Base-by-base conservation (phyloP, 1,140 invertebrate species). In the Diorhabda elongata region DNA sequence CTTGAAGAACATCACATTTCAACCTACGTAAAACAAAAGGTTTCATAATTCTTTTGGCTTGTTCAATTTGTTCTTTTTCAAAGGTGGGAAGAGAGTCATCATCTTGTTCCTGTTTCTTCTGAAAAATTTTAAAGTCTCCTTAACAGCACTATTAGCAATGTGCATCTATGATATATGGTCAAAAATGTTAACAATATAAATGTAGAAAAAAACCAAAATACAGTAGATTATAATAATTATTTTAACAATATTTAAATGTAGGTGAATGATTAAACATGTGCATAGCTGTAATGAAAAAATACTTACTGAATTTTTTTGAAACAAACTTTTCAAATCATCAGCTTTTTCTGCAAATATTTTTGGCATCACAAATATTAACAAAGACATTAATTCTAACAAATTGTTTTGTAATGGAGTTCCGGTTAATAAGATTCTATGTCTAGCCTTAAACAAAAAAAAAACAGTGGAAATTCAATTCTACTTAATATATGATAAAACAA, bases 391-490 rank as follows among this genome's bases (percentile, higher is more conserved):
- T 83, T 98, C 96, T 45, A 98, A 79, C 61, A 99, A 84, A 84
- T 97, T 98, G 82, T 99, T 99, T 83, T 99, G 97, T 5, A 98
- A 80, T 0, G 96, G 96, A 1, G 95, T 98, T 5, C 96, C 96
- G 1, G 95, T 98, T 44, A 98, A 81, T 8, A 98, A 81, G 42
- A 97, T 87, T 47, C 94, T 85, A 80, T 91, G 88, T 75, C 89
- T 87, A 3, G 93, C 92, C 90, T 93, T 78, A 4, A 76, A 74
- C 63, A 64, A 68, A 68, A 59, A n/a, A 64, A 66, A 66, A 26
- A 26, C 26, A 26, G 26, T 26, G 26, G 26, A 26, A 26, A 26
- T 26, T 26, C 26, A 26, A 26, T 26, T 26, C 26, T 26, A 26
- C 26, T 26, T 26, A 26, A 26, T 26, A 26, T 26, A 26, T 26